Evolutionary conservation across 2,888 invertebrate species (phyloP).

Genomic region (Drosophila heteroneura): DNA sequence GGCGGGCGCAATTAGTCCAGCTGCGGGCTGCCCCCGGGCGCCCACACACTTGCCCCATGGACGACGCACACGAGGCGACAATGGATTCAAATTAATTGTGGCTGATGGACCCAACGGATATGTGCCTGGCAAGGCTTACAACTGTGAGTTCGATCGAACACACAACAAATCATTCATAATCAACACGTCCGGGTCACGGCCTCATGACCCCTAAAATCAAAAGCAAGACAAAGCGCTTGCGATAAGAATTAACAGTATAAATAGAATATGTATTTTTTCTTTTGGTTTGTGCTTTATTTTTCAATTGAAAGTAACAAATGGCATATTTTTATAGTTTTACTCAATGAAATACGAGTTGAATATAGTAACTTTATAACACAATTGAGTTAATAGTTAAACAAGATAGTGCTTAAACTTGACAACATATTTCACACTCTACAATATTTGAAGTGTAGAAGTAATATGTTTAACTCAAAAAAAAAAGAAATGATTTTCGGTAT

Average conservation of each 20-base stretch:
- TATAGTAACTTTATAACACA: background rate
- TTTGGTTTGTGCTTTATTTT: background rate
- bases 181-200: conserved; percentile 53
- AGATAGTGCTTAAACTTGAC: conserved; percentile 1
- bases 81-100: conserved; percentile 93
- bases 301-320: conserved; percentile 3
- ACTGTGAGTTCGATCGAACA: conserved; percentile 86
- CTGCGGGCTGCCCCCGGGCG: conserved; percentile 82
- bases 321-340: background rate
- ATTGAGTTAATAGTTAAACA: background rate
- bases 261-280: conserved; percentile 1
- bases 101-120: conserved; percentile 93
- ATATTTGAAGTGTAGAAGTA: background rate
- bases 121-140: conserved; percentile 93
- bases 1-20: conserved; percentile 75
- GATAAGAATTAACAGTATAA: conserved; percentile 35
- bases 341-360: background rate
- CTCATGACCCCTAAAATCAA: conserved; percentile 37
- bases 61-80: conserved; percentile 91
- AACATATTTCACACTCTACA: conserved; percentile 12
- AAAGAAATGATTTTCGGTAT: background rate
- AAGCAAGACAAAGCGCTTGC: conserved; percentile 13
- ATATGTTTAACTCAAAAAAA: background rate
- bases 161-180: conserved; percentile 49
- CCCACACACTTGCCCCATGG: conserved; percentile 84